Evolutionary conservation across 2,888 invertebrate species (phyloP), one percentile per base, ranked within the genome.

Genomic region (Lottia gigantea): DNA sequence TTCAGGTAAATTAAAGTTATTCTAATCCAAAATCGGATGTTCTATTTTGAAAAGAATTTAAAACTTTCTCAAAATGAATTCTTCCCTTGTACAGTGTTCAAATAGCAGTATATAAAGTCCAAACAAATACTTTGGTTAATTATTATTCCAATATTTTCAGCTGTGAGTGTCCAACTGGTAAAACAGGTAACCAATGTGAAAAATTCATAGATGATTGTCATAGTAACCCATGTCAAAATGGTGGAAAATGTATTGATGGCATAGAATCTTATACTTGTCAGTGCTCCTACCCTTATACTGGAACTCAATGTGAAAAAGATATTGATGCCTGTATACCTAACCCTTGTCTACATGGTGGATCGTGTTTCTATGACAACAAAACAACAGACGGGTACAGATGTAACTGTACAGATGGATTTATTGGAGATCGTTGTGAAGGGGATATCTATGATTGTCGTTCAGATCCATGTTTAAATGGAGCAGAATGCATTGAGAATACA

Each of bases 211-310:
- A 97, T 88, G 96, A 96, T 86, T 97, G 97, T 87, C 93, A 94
- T 70, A 95, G 95, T 0, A 95, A 96, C 88, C 96, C 96, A 0
- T 97, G 97, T 85, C 95, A 96, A 82, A 97, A 97, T 81, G 96
- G 95, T 0, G 96, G 74, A 8, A 76, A 75, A 0, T 85, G 85
- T 71, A 23, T 73, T 7, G 76, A 78, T 63, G 74, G 74, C 47
- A 77, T 66, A 16, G 78, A 77, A 63, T 71, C 74, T 64, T 96
- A 92, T 88, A 91, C 92, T 79, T 97, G 97, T 85, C 88, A 91
- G 61, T 96, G 96, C 86, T 93, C 93, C 85, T 91, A 92, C 40
- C 91, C 95, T 68, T 96, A 93, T 89, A 90, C 91, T 6, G 97
- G 97, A 1, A 86, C 90, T 15, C 91, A 92, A 68, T 97, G 97